A percentile compares a stretch with the other conserved stretches of the same genome.
Conservation (phyloP, 2,888 invertebrate species). For the Acanthopleura granulata region DNA sequence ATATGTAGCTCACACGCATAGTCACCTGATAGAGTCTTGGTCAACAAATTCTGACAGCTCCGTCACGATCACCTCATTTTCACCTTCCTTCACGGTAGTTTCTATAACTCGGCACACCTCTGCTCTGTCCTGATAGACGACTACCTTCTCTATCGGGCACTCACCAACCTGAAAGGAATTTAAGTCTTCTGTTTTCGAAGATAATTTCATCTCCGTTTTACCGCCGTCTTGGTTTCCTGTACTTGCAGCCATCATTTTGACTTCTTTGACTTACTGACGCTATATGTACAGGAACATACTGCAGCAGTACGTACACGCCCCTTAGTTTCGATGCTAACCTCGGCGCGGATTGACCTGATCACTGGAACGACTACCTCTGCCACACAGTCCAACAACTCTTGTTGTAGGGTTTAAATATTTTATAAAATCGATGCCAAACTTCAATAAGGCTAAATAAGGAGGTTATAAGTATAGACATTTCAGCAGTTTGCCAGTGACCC, state of each 20-base stretch:
- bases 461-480: too few relatives aligned
- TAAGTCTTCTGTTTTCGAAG: background rate
- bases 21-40: slow-evolving; percentile 53
- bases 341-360: too few relatives aligned
- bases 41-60: slow-evolving; percentile 46
- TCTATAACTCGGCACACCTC: slow-evolving; percentile 48
- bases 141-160: slow-evolving; percentile 44
- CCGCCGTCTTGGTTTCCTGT: background rate
- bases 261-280: background rate
- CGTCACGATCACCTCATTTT: slow-evolving; percentile 48
- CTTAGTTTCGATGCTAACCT: too few relatives aligned
- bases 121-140: slow-evolving; percentile 55
- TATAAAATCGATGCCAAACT: too few relatives aligned
- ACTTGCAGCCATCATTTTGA: background rate
- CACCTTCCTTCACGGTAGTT: slow-evolving; percentile 33
- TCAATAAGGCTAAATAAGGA: too few relatives aligned
- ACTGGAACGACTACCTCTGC: too few relatives aligned
- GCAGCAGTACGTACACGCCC: too few relatives aligned
- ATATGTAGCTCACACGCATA: too few relatives aligned
- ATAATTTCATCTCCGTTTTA: background rate
- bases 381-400: too few relatives aligned
- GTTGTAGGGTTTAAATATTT: too few relatives aligned
- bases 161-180: slow-evolving; percentile 27
- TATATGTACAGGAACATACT: too few relatives aligned
- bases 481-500: too few relatives aligned